Evolutionary conservation across 2,113 vertebrate species (phyloP), one percentile per base, ranked within the genome.

Genomic region (Passerina amoena): DNA sequence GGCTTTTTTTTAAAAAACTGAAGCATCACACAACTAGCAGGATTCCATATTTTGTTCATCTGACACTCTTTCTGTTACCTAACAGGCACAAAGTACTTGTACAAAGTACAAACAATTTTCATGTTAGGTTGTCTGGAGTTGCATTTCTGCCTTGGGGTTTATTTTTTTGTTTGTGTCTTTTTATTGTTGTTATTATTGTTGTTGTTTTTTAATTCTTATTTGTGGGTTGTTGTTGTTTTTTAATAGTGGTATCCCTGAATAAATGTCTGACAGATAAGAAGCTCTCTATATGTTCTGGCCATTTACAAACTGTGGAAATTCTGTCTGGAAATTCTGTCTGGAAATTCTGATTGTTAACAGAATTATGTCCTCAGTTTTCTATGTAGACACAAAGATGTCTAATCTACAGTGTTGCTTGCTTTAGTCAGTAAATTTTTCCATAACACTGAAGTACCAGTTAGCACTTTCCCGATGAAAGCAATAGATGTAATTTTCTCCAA

Each of bases 401-500:
- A 69, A 61, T 91, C 19, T 48, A 28, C 4, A n/a, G 7, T 71
- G 15, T 35, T 78, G 14, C 51, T 82, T 72, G 4, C 15, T 91
- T 78, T 81, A 84, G 63, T 81, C 57, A 44, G 15, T 25, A 44
- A 50, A 35, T 82, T 87, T 82, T 84, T 60, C 78, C 6, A 7
- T n/a, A 57, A 4, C 11, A 31, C 12, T 56, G 19, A 57, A 81
- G 27, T n/a, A n/a, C 5, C 10, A 48, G 13, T 33, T 71, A 59
- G 7, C 19, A 40, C 48, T 84, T 82, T 86, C 75, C 31, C 18
- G 16, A 71, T 60, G 33, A 76, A 92, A 83, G 13, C 28, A 44
- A 5, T 31, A 31, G 30, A 37, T 1, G 3, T 31, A 0, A 38
- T 68, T 66, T 78, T 78, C 9, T 73, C 61, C 2, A 1, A 86